Evolutionary conservation across 2,888 invertebrate genomes (phyloP).

Genomic region (Ditula angustiorana): DNA sequence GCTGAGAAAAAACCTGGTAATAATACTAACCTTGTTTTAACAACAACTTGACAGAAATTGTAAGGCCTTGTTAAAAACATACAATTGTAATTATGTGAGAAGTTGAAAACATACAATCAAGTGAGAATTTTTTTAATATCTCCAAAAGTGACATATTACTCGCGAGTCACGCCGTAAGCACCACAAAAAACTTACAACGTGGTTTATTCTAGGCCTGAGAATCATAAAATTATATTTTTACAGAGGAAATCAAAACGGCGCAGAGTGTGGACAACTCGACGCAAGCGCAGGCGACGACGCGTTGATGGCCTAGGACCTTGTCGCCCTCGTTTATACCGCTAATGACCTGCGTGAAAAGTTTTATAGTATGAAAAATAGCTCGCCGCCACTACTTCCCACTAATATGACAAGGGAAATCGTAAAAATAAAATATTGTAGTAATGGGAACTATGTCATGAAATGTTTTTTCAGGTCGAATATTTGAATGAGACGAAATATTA

Average conservation of each 20-base stretch:
- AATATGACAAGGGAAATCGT: constrained; percentile 55
- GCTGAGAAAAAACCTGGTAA: constrained; percentile 11
- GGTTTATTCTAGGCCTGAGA: constrained; percentile 47
- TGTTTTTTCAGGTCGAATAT: constrained; percentile 18
- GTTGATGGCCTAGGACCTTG: constrained; percentile 69
- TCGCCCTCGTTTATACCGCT: constrained; percentile 65
- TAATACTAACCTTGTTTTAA: constrained; percentile 11
- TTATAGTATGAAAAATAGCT: constrained; percentile 70
- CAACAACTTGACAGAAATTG: constrained; percentile 14
- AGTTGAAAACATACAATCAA: no score
- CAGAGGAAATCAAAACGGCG: constrained; percentile 61
- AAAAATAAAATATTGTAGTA: constrained; percentile 47
- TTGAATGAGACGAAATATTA: constrained; percentile 4
- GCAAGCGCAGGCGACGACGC: constrained; percentile 60
- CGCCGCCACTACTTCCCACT: constrained; percentile 50
- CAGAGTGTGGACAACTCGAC: constrained; percentile 48
- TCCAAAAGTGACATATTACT: background rate
- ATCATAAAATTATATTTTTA: constrained; percentile 67
- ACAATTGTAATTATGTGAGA: no score
- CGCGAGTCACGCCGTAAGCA: constrained; percentile 20
- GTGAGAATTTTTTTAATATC: background rate
- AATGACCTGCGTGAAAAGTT: constrained; percentile 68
- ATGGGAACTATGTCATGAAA: constrained; percentile 11
- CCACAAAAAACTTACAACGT: constrained; percentile 33
- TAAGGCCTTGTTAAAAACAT: no score